These are phyloP conservation scores for Balanococcus diminutus DNA, from an alignment of 2,888 invertebrate genomes.

Conservation along the genomic window DNA sequence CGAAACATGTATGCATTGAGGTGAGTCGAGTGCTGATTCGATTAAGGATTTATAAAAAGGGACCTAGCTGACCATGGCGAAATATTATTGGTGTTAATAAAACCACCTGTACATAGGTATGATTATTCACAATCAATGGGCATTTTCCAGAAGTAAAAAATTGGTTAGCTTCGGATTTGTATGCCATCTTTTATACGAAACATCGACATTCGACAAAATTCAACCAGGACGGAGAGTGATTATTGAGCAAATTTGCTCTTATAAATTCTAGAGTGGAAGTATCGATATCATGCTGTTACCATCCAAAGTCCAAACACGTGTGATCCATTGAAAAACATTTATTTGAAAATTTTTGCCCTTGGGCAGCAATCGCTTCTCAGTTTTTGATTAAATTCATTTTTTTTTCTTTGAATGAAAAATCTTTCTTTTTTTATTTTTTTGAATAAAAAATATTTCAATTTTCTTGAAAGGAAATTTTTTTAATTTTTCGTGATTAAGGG, in stretches of 20 bases:
- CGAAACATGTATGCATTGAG: not conserved
- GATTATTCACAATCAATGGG: not conserved
- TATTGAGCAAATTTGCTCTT: not conserved
- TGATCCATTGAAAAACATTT: not conserved
- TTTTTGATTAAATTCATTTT: no score
- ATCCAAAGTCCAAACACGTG: not conserved
- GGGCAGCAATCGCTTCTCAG: no score
- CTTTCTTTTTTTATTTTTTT: no score
- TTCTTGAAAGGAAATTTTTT: no score
- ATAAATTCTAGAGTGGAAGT: not conserved
- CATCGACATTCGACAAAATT: not conserved
- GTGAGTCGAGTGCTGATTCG: not conserved
- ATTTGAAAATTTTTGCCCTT: not conserved
- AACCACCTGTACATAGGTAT: not conserved
- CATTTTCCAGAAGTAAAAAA: not conserved
- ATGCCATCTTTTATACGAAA: not conserved
- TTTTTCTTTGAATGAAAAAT: no score
- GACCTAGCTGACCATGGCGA: not conserved
- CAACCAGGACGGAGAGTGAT: no score
- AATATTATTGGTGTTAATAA: slow-evolving; percentile 10
- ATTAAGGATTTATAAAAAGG: not conserved
- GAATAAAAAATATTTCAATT: no score
- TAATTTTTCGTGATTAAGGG: no score
- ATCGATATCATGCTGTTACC: not conserved
- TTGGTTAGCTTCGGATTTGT: not conserved